Evolutionary conservation across 2,888 invertebrate species (phyloP).

Genomic region (Hecatera dysodea): DNA sequence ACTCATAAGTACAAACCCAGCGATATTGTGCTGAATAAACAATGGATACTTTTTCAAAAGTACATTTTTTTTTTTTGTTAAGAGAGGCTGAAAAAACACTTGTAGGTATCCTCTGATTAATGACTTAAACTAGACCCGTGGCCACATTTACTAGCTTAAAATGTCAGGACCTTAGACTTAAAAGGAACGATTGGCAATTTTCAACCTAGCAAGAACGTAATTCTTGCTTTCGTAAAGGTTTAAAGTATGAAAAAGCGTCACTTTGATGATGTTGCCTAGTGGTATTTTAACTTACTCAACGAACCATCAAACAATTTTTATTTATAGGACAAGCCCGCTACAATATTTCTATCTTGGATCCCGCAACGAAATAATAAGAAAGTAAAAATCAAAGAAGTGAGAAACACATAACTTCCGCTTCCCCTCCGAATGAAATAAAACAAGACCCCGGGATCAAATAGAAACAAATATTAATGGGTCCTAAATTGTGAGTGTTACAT

Average conservation of each 20-base stretch:
- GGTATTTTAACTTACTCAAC: background rate
- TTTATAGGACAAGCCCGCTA: background rate
- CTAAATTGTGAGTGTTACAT: too few relatives aligned
- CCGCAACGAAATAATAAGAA: too few relatives aligned
- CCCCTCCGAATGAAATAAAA: too few relatives aligned
- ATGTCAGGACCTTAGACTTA: conserved; percentile 23
- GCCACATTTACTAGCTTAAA: conserved; percentile 43
- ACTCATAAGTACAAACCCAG: conserved; percentile 5
- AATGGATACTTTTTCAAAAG: conserved; percentile 11
- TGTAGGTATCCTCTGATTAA: conserved; percentile 47
- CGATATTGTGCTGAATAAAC: conserved; percentile 20
- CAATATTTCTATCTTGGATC: too few relatives aligned
- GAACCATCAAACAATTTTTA: too few relatives aligned
- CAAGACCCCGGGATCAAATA: too few relatives aligned
- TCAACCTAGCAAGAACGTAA: conserved; percentile 8
- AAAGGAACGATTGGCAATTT: conserved; percentile 22
- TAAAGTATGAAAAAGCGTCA: background rate
- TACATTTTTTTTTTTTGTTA: conserved; percentile 24
- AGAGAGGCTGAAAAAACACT: conserved; percentile 30
- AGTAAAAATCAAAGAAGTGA: too few relatives aligned
- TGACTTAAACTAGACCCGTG: conserved; percentile 24
- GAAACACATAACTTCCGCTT: too few relatives aligned
- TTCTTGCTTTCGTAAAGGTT: background rate
- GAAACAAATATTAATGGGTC: too few relatives aligned
- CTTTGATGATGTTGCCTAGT: background rate